phyloP scores from a whole-genome alignment of 2,113 vertebrate genomes.

The Paralichthys olivaceus region DNA sequence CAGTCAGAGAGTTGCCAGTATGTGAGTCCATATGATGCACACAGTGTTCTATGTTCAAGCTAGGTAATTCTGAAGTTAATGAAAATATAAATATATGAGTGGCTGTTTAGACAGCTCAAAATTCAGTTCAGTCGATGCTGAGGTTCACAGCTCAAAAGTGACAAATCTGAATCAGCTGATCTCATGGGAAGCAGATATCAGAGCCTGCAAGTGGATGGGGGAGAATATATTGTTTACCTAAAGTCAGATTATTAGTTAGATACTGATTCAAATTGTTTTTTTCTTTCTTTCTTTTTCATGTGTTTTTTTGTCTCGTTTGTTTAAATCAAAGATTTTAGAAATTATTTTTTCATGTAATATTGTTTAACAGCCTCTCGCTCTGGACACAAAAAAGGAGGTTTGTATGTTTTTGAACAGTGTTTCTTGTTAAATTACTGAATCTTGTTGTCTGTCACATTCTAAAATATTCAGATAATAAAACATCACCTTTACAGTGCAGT shows the following conservation, averaged over 20 bases:
- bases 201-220: too few relatives aligned
- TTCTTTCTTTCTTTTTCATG: background rate
- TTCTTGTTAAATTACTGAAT: too few relatives aligned
- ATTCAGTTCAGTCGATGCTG: too few relatives aligned
- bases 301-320: too few relatives aligned
- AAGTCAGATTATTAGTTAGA: background rate
- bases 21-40: background rate
- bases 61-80: background rate
- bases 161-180: background rate
- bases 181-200: too few relatives aligned
- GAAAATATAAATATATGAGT: background rate
- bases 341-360: background rate
- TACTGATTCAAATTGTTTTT: too few relatives aligned
- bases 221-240: too few relatives aligned
- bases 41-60: background rate
- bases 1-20: slow-evolving; percentile 11
- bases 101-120: too few relatives aligned
- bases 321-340: background rate
- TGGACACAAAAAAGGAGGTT: background rate
- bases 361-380: background rate
- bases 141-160: background rate
- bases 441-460: too few relatives aligned
- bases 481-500: too few relatives aligned
- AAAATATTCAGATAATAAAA: too few relatives aligned
- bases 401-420: too few relatives aligned